Conservation (phyloP, 1,140 invertebrate genomes). For the Drosophila tsacasi region DNA sequence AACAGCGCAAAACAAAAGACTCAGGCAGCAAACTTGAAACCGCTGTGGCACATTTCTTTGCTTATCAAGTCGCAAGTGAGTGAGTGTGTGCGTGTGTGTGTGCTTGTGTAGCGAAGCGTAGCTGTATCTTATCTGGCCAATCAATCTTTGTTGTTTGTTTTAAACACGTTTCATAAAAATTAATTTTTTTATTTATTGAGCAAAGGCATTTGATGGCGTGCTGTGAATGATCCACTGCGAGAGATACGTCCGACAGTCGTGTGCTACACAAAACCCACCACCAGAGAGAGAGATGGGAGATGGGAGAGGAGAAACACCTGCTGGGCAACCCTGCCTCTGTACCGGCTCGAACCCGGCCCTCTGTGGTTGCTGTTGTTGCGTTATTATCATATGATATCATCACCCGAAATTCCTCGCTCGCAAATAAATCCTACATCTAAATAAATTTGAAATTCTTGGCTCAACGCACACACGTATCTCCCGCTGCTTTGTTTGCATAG, state of each 20-base stretch:
- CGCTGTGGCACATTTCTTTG: slow-evolving; percentile 73
- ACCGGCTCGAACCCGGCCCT: slow-evolving; percentile 25
- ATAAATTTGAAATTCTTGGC: slow-evolving; percentile 79
- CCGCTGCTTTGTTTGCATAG: slow-evolving; percentile 79
- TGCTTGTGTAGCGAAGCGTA: slow-evolving; percentile 58
- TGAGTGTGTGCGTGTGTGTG: slow-evolving; percentile 26
- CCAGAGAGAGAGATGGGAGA: background rate
- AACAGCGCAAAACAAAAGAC: slow-evolving; percentile 75
- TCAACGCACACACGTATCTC: slow-evolving; percentile 48
- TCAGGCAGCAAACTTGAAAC: slow-evolving; percentile 73
- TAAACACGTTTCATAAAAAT: slow-evolving; percentile 84
- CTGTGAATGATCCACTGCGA: slow-evolving; percentile 56
- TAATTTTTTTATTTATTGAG: slow-evolving; percentile 83
- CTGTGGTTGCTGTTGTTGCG: slow-evolving; percentile 60
- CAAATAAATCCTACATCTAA: slow-evolving; percentile 83
- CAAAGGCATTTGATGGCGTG: slow-evolving; percentile 80
- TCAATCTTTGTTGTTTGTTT: slow-evolving; percentile 83
- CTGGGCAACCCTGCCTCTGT: slow-evolving; percentile 52
- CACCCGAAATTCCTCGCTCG: slow-evolving; percentile 81
- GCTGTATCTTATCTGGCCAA: slow-evolving; percentile 80
- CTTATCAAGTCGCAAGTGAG: slow-evolving; percentile 49
- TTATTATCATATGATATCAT: slow-evolving; percentile 83
- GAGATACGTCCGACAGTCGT: slow-evolving; percentile 36
- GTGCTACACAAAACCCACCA: slow-evolving; percentile 60
- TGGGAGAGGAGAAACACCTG: slow-evolving; percentile 62